These are phyloP conservation scores for Eupelmus urozonus DNA, from an alignment of 2,888 invertebrate species.

Conservation along the genomic window DNA sequence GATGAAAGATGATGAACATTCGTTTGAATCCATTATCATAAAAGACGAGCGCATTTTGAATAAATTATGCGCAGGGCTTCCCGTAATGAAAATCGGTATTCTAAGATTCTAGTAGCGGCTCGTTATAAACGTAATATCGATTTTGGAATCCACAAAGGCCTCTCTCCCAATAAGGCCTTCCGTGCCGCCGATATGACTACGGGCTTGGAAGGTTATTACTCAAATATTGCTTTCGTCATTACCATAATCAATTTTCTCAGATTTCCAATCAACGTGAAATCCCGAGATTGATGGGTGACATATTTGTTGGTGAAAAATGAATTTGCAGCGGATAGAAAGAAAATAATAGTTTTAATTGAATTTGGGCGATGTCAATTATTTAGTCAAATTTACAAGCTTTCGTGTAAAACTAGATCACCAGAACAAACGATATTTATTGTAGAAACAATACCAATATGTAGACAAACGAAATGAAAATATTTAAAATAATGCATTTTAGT, in stretches of 20 bases:
- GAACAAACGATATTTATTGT: too few species aligned
- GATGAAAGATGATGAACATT: too few species aligned
- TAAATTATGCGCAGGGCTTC: background rate
- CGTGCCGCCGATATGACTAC: conserved; percentile 18
- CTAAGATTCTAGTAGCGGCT: conserved; percentile 1
- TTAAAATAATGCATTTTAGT: too few species aligned
- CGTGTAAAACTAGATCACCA: background rate
- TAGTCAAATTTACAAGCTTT: background rate
- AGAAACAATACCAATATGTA: too few species aligned
- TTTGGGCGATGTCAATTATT: background rate
- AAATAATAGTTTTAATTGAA: background rate
- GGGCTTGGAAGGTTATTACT: conserved; percentile 17
- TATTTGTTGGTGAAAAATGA: background rate
- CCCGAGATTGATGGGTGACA: too few species aligned
- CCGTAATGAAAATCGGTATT: background rate
- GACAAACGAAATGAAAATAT: too few species aligned
- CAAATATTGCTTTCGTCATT: conserved; percentile 13
- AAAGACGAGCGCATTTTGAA: too few species aligned
- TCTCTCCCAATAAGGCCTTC: conserved; percentile 13
- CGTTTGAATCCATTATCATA: too few species aligned
- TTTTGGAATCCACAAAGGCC: conserved; percentile 28
- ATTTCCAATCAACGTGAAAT: background rate
- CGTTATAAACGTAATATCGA: conserved; percentile 21
- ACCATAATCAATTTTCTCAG: background rate
- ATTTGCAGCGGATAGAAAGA: background rate